phyloP scores from a whole-genome alignment of 2,797 vertebrate genomes.

The Lacerta bilineata region DNA sequence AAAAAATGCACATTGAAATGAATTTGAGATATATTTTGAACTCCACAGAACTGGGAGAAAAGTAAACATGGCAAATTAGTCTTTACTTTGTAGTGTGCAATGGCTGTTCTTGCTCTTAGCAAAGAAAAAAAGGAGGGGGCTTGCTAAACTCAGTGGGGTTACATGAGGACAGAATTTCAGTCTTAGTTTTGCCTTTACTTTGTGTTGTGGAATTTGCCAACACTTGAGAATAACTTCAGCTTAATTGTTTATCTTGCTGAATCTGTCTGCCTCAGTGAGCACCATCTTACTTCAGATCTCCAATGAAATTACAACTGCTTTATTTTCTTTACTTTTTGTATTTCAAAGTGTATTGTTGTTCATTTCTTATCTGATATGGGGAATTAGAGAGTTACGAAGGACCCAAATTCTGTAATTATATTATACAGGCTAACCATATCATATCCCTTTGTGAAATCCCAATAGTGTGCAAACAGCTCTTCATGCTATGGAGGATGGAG shows the following conservation, averaged over 20 bases:
- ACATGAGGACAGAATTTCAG: conserved; percentile 19
- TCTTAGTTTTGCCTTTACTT: background rate
- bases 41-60: background rate
- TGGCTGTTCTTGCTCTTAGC: conserved; percentile 17
- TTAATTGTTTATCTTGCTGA: conserved; percentile 29
- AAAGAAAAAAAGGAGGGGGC: background rate
- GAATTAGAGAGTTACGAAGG: background rate
- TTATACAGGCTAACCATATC: background rate
- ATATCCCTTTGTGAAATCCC: background rate
- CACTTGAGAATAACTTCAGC: conserved; percentile 14
- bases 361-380: conserved; percentile 24
- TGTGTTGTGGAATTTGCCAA: conserved; percentile 17
- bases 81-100: conserved; percentile 31
- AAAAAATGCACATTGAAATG: conserved; percentile 16
- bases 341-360: conserved; percentile 5
- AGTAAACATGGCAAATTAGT: conserved; percentile 18
- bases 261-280: conserved; percentile 6
- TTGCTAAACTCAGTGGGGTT: conserved; percentile 19
- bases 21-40: conserved; percentile 5
- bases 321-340: conserved; percentile 15
- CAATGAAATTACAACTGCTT: background rate
- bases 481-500: background rate
- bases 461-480: background rate
- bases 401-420: background rate
- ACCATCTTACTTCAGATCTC: conserved; percentile 6